Evolutionary conservation across 2,113 vertebrate species (phyloP).

Genomic region (Onychostoma macrolepis): DNA sequence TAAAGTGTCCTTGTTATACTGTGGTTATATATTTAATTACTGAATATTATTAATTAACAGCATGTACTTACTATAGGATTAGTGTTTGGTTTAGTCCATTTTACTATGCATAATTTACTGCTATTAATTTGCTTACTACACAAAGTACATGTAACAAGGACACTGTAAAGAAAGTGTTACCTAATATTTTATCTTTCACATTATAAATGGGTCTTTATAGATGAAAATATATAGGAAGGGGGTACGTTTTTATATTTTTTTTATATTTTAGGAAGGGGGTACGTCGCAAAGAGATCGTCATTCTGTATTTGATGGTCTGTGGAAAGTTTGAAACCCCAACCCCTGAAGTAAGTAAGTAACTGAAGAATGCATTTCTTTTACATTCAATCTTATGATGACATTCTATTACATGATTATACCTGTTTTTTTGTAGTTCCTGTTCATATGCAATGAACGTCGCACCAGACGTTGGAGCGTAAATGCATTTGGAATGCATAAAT

Average conservation of each 20-base stretch:
- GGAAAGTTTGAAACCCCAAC: not conserved
- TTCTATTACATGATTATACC: conserved; percentile 30
- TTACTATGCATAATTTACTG: no score
- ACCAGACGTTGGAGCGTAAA: conserved; percentile 14
- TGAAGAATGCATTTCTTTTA: conserved; percentile 12
- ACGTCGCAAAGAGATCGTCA: not conserved
- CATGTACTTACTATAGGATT: no score
- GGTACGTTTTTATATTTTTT: not conserved
- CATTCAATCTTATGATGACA: conserved; percentile 28
- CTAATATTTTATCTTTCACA: not conserved
- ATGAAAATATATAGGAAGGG: not conserved
- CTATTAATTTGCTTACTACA: no score
- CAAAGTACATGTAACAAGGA: no score
- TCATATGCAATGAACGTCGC: conserved; percentile 30
- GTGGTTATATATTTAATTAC: no score
- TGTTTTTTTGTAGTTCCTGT: conserved; percentile 32
- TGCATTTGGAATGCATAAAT: conserved; percentile 46
- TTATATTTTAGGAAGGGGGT: not conserved
- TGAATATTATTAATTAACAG: no score
- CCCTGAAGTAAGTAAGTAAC: not conserved
- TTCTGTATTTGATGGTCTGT: not conserved
- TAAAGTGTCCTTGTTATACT: no score
- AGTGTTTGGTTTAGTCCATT: no score
- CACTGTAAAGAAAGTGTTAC: no score
- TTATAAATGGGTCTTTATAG: not conserved